These are phyloP conservation scores for Tenthredo amoena DNA, from an alignment of 2,888 invertebrate genomes.

Conservation along the genomic window DNA sequence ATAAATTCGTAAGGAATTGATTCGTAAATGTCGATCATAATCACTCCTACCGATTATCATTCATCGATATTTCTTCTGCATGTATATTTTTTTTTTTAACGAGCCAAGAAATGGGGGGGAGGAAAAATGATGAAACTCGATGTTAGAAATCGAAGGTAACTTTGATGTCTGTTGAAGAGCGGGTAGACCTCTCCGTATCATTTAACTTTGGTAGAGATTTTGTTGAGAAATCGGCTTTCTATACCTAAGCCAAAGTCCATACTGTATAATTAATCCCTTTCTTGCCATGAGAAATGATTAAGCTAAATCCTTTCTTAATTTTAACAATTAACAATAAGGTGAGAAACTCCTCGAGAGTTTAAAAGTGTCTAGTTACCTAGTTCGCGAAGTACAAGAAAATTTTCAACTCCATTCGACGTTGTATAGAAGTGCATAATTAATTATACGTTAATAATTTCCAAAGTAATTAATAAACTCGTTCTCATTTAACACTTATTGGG, in stretches of 20 bases:
- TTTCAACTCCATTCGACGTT: not conserved
- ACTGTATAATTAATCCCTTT: not conserved
- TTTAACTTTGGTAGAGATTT: not conserved
- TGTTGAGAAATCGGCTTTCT: not conserved
- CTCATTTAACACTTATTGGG: conserved; percentile 3
- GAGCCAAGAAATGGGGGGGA: no score
- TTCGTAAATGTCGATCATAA: no score
- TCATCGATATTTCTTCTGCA: no score
- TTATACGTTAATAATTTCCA: conserved; percentile 32
- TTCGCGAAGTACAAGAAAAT: not conserved
- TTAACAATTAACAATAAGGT: not conserved
- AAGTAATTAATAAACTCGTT: conserved; percentile 41
- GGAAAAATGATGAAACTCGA: no score
- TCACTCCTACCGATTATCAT: no score
- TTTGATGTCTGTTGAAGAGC: not conserved
- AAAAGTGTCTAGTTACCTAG: not conserved
- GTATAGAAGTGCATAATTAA: conserved; percentile 31
- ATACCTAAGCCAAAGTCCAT: not conserved
- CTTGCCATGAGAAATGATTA: not conserved
- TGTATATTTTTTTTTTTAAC: no score
- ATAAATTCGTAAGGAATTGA: no score
- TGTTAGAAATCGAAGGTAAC: not conserved
- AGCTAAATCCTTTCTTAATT: not conserved
- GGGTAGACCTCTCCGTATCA: not conserved
- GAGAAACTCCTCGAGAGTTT: not conserved